These are phyloP conservation scores for Onchidella celtica DNA, from an alignment of 2,888 invertebrate genomes.

Conservation along the genomic window DNA sequence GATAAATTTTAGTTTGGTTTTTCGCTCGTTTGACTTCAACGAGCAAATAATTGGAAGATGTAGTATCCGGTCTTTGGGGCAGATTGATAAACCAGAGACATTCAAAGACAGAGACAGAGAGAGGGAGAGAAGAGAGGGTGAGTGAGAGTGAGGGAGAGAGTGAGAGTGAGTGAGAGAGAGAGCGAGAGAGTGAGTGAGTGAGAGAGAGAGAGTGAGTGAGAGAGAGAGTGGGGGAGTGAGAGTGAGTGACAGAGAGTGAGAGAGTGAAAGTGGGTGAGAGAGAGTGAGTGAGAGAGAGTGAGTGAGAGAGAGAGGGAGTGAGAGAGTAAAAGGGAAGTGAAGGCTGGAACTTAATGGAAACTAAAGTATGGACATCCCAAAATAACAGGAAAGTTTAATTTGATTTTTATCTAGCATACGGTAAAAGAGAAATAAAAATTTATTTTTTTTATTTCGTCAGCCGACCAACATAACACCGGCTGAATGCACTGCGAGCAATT, in stretches of 20 bases:
- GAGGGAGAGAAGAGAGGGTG: background rate
- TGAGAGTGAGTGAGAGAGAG: background rate
- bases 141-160: background rate
- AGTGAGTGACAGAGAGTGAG: background rate
- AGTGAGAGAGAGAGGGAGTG: background rate
- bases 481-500: too few species aligned
- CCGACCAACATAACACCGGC: too few species aligned
- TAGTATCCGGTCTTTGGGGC: too few species aligned
- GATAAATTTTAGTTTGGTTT: too few species aligned
- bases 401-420: too few species aligned
- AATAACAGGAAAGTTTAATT: background rate
- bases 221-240: background rate
- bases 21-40: too few species aligned
- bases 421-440: too few species aligned
- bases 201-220: background rate
- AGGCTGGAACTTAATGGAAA: too few species aligned
- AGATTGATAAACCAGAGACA: too few species aligned
- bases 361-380: too few species aligned
- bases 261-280: conserved; percentile 10
- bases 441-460: too few species aligned
- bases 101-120: background rate
- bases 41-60: too few species aligned
- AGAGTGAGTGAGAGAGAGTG: conserved; percentile 7
- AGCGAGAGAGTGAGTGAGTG: background rate
- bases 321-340: background rate